A percentile compares a stretch with the other conserved stretches of the same genome.
These are phyloP conservation scores for Pyrocephalus nanus DNA, from an alignment of 2,797 vertebrate species.

Conservation along the genomic window DNA sequence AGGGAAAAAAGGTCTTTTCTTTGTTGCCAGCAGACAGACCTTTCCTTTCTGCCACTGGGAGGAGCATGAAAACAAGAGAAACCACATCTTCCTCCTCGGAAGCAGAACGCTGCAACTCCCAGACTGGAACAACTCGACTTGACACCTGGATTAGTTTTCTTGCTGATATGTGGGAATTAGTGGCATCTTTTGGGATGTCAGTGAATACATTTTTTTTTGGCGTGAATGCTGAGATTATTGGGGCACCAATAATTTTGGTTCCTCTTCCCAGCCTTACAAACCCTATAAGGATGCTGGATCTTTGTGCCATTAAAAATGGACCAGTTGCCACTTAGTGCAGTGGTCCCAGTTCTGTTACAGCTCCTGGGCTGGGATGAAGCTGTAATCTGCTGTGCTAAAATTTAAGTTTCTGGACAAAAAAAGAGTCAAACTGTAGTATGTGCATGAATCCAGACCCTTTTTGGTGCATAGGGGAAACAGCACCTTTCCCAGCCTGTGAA, in stretches of 20 bases:
- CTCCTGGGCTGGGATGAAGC: not conserved
- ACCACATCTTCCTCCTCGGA: not conserved
- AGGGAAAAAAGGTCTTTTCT: not conserved
- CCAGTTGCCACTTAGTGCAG: not conserved
- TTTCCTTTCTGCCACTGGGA: constrained; percentile 36
- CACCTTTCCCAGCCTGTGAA: not conserved
- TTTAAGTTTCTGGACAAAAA: not conserved
- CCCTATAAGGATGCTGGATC: not conserved
- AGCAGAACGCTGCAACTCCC: not conserved
- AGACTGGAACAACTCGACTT: not conserved
- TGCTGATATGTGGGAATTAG: not conserved
- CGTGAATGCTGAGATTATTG: not conserved
- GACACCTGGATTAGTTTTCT: not conserved
- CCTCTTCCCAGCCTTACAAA: not conserved
- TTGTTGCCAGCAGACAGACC: not conserved
- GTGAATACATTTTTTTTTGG: not conserved
- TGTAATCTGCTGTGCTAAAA: not conserved
- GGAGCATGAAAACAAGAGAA: constrained; percentile 46
- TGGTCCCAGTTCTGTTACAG: not conserved
- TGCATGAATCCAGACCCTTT: not conserved
- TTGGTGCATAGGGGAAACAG: not conserved
- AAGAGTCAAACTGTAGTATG: not conserved
- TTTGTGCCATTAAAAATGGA: not conserved
- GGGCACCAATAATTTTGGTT: not conserved
- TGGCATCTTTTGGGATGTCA: not conserved